Percentiles rank a stretch among this genome's conserved stretches.
Conservation (phyloP, 2,797 vertebrate genomes). For the Acanthiza pusilla region DNA sequence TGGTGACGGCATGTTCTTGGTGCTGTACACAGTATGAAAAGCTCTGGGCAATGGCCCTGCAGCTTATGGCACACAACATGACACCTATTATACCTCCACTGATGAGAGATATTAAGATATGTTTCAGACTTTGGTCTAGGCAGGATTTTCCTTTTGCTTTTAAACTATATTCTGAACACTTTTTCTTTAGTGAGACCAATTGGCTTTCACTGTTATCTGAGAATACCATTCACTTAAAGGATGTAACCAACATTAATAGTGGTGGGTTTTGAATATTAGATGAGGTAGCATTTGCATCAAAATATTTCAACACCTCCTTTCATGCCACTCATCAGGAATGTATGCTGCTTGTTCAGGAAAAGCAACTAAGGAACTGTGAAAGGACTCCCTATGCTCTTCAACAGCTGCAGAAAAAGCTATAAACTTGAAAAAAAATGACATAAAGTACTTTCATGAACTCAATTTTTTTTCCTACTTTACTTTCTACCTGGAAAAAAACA, state of each 20-base stretch:
- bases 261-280: background rate
- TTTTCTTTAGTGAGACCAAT: background rate
- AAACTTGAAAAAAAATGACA: background rate
- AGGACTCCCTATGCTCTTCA: background rate
- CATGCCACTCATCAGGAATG: constrained; percentile 16
- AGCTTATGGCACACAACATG: background rate
- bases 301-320: background rate
- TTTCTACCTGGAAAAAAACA: background rate
- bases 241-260: background rate
- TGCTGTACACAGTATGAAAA: background rate
- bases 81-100: background rate
- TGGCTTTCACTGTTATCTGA: background rate
- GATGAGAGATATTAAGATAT: background rate
- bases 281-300: constrained; percentile 3
- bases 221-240: background rate
- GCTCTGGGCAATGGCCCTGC: background rate
- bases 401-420: background rate
- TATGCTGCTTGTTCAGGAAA: background rate
- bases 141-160: background rate
- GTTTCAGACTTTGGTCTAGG: background rate
- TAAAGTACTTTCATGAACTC: background rate
- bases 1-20: background rate
- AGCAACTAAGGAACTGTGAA: background rate
- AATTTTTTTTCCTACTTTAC: background rate
- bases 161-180: background rate